A percentile compares a stretch with the other conserved stretches of the same genome.
Conservation (phyloP, 1,140 invertebrate genomes). For the Hypsibius dujardini region DNA sequence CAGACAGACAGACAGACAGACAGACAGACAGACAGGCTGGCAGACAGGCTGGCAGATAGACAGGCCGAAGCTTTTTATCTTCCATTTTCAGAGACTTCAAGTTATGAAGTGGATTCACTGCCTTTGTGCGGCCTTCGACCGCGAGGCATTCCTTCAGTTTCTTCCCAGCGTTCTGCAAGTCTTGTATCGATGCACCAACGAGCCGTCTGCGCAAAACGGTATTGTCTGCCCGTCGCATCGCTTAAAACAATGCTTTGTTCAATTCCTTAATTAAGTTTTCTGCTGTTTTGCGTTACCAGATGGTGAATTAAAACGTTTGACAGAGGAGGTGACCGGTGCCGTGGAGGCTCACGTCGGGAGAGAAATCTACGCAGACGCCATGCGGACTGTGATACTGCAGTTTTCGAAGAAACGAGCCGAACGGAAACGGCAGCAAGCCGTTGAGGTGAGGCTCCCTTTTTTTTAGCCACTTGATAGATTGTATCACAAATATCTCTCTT, state of each 20-base stretch:
- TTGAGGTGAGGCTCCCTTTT: constrained; percentile 27
- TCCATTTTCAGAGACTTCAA: constrained; percentile 40
- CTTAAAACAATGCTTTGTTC: neutral
- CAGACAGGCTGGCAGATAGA: no score
- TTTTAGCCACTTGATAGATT: neutral
- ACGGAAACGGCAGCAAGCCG: constrained; percentile 43
- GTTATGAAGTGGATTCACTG: constrained; percentile 56
- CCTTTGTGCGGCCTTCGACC: constrained; percentile 39
- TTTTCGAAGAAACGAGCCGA: constrained; percentile 44
- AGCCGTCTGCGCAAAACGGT: constrained; percentile 25
- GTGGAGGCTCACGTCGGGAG: constrained; percentile 47
- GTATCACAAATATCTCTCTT: constrained; percentile 13
- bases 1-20: no score
- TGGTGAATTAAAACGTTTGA: constrained; percentile 32
- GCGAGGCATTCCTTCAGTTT: constrained; percentile 37
- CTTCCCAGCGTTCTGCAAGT: constrained; percentile 44
- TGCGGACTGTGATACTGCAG: constrained; percentile 34
- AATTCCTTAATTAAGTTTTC: constrained; percentile 12
- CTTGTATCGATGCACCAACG: constrained; percentile 43
- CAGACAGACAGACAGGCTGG: no score
- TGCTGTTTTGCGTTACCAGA: constrained; percentile 25
- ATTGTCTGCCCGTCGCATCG: no score
- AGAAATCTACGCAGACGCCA: constrained; percentile 44
- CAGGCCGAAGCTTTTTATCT: constrained; percentile 20
- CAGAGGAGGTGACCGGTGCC: constrained; percentile 46